phyloP scores from a whole-genome alignment of 2,113 vertebrate species.

The Leuciscus idus region DNA sequence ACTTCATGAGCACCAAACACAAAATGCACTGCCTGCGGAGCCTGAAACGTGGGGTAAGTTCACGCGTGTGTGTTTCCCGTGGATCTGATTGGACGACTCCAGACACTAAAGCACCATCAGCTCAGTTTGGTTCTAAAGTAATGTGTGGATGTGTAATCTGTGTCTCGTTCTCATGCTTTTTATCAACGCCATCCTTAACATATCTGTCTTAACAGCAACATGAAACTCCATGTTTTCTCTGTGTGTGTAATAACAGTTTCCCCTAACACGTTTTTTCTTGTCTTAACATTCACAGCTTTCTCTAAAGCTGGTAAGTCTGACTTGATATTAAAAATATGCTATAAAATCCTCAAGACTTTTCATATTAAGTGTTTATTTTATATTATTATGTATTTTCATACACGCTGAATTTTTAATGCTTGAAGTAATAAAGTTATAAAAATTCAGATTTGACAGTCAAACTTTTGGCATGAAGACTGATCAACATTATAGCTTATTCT shows the following conservation, averaged over 20 bases:
- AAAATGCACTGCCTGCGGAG: constrained; percentile 99
- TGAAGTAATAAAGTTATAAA: background rate
- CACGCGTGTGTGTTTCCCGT: background rate
- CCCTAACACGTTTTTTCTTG: constrained; percentile 34
- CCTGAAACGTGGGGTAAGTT: constrained; percentile 92
- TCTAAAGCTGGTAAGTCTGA: constrained; percentile 95
- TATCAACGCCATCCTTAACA: background rate
- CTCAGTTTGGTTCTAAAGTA: constrained; percentile 6
- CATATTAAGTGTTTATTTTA: background rate
- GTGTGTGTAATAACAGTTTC: background rate
- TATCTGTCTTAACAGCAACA: constrained; percentile 24
- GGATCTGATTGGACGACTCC: background rate
- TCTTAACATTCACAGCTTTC: constrained; percentile 84
- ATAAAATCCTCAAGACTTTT: background rate
- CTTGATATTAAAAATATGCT: constrained; percentile 47
- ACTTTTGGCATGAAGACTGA: no score
- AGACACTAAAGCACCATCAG: background rate
- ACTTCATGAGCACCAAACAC: constrained; percentile 98
- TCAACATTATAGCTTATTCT: no score
- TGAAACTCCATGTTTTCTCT: background rate
- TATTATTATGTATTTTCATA: background rate
- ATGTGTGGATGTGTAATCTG: background rate
- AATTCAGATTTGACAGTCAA: background rate
- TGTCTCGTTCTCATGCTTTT: constrained; percentile 18
- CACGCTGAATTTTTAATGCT: background rate